These are phyloP conservation scores for Calidris pugnax DNA, from an alignment of 2,113 vertebrate genomes.

Conservation along the genomic window DNA sequence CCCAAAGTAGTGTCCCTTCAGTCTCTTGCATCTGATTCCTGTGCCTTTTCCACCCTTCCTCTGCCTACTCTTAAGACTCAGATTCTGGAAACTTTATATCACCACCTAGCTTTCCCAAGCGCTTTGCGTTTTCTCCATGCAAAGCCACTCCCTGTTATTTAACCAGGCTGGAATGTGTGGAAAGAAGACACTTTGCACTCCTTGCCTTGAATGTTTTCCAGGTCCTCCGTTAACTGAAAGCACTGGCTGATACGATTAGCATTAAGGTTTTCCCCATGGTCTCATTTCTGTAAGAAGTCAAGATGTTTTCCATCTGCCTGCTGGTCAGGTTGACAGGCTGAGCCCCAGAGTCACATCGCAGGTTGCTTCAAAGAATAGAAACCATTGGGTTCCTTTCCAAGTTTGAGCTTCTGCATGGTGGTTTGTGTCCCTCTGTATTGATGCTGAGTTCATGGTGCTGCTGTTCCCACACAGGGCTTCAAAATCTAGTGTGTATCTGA, in stretches of 20 bases:
- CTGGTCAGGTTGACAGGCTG: neutral
- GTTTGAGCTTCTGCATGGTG: neutral
- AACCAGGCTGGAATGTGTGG: slow-evolving; percentile 33
- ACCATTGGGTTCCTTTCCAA: neutral
- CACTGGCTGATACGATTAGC: neutral
- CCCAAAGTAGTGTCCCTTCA: neutral
- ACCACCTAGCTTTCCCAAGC: slow-evolving; percentile 4
- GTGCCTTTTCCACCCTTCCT: neutral
- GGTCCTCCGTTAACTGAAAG: neutral
- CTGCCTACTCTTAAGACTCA: neutral
- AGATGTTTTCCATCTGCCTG: slow-evolving; percentile 16
- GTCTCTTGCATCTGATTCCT: neutral
- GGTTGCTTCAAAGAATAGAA: neutral
- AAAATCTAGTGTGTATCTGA: neutral
- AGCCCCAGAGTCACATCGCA: neutral
- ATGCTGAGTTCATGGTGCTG: neutral
- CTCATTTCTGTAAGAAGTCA: neutral
- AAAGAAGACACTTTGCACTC: slow-evolving; percentile 40
- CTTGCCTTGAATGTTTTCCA: slow-evolving; percentile 46
- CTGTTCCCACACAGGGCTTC: neutral
- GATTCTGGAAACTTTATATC: slow-evolving; percentile 19
- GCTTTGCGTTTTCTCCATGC: slow-evolving; percentile 33
- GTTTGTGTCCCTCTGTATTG: neutral
- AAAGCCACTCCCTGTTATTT: slow-evolving; percentile 52
- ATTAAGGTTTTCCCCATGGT: neutral